Conservation (phyloP, 2,888 invertebrate genomes). For the Drosophila peninsularis region DNA sequence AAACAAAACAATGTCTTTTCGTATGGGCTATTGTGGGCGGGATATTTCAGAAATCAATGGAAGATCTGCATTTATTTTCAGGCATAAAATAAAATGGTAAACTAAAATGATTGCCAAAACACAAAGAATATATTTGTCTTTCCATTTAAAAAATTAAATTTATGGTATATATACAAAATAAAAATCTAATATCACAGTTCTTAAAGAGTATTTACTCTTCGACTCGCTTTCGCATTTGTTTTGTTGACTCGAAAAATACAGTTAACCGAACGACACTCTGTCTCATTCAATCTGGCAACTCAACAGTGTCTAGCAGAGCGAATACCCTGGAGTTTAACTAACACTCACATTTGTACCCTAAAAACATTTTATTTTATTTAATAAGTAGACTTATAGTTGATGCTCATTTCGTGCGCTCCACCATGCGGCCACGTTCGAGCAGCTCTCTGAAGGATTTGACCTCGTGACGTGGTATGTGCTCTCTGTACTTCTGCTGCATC, state of each 20-base stretch:
- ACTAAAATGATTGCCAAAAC: no score
- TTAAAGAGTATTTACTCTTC: not conserved
- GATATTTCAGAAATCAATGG: no score
- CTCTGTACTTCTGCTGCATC: constrained; percentile 74
- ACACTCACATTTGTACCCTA: not conserved
- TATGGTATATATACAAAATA: not conserved
- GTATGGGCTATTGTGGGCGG: not conserved
- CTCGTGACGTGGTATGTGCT: constrained; percentile 78
- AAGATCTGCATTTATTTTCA: no score
- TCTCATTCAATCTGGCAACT: not conserved
- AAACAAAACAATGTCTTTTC: constrained; percentile 16
- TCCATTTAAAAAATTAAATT: no score
- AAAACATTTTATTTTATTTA: not conserved
- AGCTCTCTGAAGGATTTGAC: constrained; percentile 77
- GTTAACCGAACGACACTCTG: not conserved
- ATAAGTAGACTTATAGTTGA: not conserved
- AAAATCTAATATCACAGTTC: constrained; percentile 2
- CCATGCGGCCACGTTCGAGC: constrained; percentile 76
- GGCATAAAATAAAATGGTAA: no score
- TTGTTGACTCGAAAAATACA: not conserved
- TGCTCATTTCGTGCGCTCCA: constrained; percentile 67
- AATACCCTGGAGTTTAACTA: not conserved
- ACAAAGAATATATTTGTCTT: no score
- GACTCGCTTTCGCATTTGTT: not conserved
- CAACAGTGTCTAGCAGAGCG: no score